Base-by-base conservation (phyloP, 2,113 vertebrate genomes). In the Chaenocephalus aceratus region DNA sequence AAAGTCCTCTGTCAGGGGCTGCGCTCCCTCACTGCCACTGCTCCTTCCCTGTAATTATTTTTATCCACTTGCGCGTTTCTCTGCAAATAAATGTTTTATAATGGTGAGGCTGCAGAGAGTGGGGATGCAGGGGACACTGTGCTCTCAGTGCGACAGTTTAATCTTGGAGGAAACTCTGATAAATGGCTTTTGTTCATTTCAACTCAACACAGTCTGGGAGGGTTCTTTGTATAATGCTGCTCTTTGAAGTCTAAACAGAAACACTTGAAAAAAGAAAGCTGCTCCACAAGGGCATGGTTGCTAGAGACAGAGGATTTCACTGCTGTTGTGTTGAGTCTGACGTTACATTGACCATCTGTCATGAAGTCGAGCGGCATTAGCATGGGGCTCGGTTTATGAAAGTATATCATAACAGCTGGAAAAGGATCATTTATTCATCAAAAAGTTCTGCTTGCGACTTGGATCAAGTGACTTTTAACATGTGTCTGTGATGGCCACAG, bases 21-120 rank as follows among this genome's bases (percentile, higher is more conserved):
- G 48, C 71, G 65, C 82, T 72, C 77, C 71, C 82, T 82, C 68
- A 77, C 72, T 63, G 72, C 82, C 72, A 54, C 54, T 14, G 53
- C 53, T 85, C 59, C 52, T 56, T 72, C 68, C 53, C 56, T 86
- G 75, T 85, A 86, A 89, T 86, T 83, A 87, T 85, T 89, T 90
- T 73, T 36, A 77, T 53, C 60, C 64, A 53, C 80, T 70, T 23
- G 64, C 68, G 51, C 67, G 59, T 74, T 77, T 82, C 57, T 79
- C 67, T 26, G 18, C 67, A 69, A 84, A 82, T 80, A 72, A 73
- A 89, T 77, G 36, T 75, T 88, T 86, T 60, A 82, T 78, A 79
- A 73, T 45, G 49, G 64, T 0, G 2, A 16, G n/a, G 2, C 10
- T 2, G 8, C 2, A 1, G 26, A 52, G 66, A 75, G 13, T 10